These are phyloP conservation scores for Diacarnus erythraeanus DNA, from an alignment of 37 sponge, comb jelly and placozoan species.

Conservation along the genomic window DNA sequence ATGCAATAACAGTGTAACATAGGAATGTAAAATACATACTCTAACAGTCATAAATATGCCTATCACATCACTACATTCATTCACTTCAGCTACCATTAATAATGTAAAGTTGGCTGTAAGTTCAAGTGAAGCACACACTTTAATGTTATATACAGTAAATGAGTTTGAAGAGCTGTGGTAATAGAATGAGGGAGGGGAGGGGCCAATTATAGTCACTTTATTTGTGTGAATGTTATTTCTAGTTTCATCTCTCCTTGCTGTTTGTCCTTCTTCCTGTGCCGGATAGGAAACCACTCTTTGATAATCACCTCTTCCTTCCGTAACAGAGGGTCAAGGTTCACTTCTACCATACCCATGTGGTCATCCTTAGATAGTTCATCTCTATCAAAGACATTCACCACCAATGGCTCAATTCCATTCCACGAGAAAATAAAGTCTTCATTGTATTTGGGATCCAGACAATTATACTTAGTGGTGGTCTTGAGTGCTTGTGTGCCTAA, in stretches of 20 bases:
- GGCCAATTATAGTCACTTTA: slow-evolving; percentile 31
- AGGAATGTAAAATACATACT: neutral
- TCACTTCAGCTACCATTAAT: no score
- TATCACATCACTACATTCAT: no score
- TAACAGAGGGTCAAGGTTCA: slow-evolving; percentile 46
- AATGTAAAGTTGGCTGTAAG: no score
- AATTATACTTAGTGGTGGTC: slow-evolving; percentile 62
- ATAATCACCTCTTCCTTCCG: slow-evolving; percentile 14
- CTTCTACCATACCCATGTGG: slow-evolving; percentile 67
- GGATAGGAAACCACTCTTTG: slow-evolving; percentile 60
- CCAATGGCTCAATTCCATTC: slow-evolving; percentile 65
- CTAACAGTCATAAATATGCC: neutral
- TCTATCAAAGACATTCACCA: slow-evolving; percentile 75
- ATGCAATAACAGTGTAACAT: neutral
- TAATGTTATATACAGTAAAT: no score
- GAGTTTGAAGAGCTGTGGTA: no score
- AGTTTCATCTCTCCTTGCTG: slow-evolving; percentile 68
- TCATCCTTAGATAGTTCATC: slow-evolving; percentile 73
- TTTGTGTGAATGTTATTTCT: slow-evolving; percentile 33
- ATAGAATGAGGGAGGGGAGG: no score
- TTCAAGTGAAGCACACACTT: no score
- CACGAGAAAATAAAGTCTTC: slow-evolving; percentile 84
- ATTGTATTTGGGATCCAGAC: slow-evolving; percentile 70
- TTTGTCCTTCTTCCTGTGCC: slow-evolving; percentile 68
- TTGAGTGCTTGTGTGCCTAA: slow-evolving; percentile 70